A percentile compares a stretch with the other conserved stretches of the same genome.
phyloP scores from a whole-genome alignment of 1,140 invertebrate species.

The Tyrophagus putrescentiae region DNA sequence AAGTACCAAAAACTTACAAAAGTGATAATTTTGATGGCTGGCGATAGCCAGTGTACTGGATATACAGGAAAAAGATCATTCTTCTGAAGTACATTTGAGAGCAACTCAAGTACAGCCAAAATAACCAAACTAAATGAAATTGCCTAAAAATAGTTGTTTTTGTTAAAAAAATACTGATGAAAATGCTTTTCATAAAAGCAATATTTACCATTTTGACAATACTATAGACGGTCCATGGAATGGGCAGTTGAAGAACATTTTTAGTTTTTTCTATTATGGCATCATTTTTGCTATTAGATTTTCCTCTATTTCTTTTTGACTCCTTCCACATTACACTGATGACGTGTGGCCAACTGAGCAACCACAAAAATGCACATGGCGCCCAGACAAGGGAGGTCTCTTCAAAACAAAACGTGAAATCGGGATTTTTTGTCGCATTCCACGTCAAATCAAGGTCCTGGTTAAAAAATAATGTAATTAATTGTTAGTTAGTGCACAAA shows the following conservation, averaged over 20 bases:
- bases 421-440: slow-evolving; percentile 55
- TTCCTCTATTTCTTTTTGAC: neutral
- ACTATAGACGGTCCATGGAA: slow-evolving; percentile 1
- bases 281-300: neutral
- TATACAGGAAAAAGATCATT: neutral
- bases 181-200: no score
- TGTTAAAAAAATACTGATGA: no score
- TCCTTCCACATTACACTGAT: neutral
- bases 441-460: slow-evolving; percentile 49
- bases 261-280: neutral
- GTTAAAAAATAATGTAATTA: neutral
- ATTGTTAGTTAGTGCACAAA: neutral
- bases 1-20: slow-evolving; percentile 4
- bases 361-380: slow-evolving; percentile 71
- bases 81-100: neutral
- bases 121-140: no score
- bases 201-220: neutral
- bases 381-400: slow-evolving; percentile 69
- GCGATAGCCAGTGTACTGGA: neutral
- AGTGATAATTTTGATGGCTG: neutral
- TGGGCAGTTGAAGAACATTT: neutral
- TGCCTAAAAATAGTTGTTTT: no score
- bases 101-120: no score
- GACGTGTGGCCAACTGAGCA: slow-evolving; percentile 32
- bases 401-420: slow-evolving; percentile 73